Evolutionary conservation across 2,113 vertebrate genomes (phyloP).

Genomic region (Ellobius talpinus): DNA sequence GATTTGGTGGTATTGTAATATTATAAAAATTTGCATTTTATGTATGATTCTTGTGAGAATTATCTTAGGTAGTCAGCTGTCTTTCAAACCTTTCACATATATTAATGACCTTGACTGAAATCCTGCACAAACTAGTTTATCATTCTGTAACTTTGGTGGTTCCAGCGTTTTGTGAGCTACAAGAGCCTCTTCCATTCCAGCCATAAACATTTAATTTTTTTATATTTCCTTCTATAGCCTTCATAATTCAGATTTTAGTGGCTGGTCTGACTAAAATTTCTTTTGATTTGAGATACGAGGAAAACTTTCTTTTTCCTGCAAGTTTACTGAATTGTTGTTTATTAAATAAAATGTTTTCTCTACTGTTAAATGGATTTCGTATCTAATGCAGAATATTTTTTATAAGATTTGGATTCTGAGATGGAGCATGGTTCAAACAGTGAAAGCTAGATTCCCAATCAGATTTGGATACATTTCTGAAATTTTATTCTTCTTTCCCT

Average conservation of each 20-base stretch:
- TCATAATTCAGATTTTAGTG: background rate
- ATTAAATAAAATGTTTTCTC: conserved; percentile 16
- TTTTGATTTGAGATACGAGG: background rate
- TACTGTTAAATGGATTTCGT: background rate
- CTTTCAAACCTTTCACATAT: background rate
- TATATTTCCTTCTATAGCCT: background rate
- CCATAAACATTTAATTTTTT: background rate
- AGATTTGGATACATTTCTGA: background rate
- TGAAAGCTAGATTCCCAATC: background rate
- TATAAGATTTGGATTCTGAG: background rate
- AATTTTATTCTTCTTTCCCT: background rate
- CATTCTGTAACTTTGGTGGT: background rate
- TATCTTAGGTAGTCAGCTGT: background rate
- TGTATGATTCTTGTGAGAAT: background rate
- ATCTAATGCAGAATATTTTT: background rate
- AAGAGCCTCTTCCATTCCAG: background rate
- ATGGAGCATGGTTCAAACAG: background rate
- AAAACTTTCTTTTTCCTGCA: background rate
- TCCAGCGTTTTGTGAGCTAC: background rate
- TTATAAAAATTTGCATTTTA: background rate
- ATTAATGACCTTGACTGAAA: background rate
- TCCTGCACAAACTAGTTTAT: conserved; percentile 38
- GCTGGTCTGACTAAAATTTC: background rate
- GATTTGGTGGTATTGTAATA: background rate
- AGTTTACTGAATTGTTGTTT: background rate